Evolutionary conservation across 2,797 vertebrate species (phyloP), one percentile per base, ranked within the genome.

Genomic region (Etheostoma nigrum): DNA sequence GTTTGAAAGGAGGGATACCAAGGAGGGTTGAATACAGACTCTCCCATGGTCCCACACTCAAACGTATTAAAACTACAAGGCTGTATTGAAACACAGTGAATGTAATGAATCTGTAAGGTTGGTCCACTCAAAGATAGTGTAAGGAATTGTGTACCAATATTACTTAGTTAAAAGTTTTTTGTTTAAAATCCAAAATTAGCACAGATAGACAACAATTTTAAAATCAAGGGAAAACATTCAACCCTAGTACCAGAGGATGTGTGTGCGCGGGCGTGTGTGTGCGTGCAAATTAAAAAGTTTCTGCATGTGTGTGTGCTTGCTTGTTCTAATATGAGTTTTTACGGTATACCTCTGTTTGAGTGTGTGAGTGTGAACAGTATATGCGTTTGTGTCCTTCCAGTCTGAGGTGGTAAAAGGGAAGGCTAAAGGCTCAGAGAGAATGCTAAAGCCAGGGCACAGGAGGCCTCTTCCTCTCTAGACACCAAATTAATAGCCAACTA

Each of bases 381-480:
- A 21, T 59, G 33, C 23, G 53, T 45, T 45, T 59, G 61, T 75
- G 84, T 87, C 55, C 70, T 84, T 72, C 42, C 60, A 27, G 53
- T 68, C 66, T 69, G 72, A 68, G 58, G 36, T 36, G 30, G 47
- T 72, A 30, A 80, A 27, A 76, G 73, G 67, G 74, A 80, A 83
- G 65, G 55, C 75, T 60, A 51, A 51, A 52, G 70, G 70, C 87
- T 87, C 80, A 51, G 30, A 87, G 86, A 86, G 79, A 88, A 87
- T 51, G 61, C 77, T 69, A 80, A 42, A 84, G 81, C 69, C 74
- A 14, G 86, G 82, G 72, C 81, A 76, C 52, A 59, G 66, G 54
- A 79, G 71, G 75, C 57, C 51, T 62, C 60, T 61, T 44, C 77
- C 47, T 76, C 72, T 72, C 65, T 67, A 59, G 33, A 68, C 15